These are phyloP conservation scores for Aix galericulata DNA, from an alignment of 2,113 vertebrate species.

Conservation along the genomic window DNA sequence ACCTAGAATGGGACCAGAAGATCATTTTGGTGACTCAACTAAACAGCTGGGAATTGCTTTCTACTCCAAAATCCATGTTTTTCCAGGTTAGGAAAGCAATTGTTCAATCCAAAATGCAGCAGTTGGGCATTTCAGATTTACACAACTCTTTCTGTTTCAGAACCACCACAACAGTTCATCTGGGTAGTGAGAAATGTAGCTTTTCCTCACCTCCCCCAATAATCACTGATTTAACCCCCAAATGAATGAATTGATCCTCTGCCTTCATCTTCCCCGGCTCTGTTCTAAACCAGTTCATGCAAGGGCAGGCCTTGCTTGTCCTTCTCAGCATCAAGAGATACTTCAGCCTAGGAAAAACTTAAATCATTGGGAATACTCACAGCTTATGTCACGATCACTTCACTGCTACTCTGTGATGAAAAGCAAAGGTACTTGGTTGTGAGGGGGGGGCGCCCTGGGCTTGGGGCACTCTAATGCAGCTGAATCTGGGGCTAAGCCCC, in stretches of 20 bases:
- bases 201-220: neutral
- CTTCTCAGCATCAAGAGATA: neutral
- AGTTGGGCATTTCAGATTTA: neutral
- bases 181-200: neutral
- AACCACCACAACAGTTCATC: neutral
- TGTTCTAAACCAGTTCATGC: neutral
- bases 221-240: neutral
- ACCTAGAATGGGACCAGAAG: neutral
- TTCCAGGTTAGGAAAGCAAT: neutral
- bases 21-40: neutral
- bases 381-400: neutral
- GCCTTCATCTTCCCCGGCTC: neutral
- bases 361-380: neutral
- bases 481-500: neutral
- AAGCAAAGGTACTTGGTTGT: neutral
- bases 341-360: neutral
- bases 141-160: neutral
- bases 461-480: neutral
- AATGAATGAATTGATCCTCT: neutral
- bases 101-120: neutral
- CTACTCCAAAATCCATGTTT: neutral
- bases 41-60: neutral
- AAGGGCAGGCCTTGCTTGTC: neutral
- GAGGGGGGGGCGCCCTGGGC: neutral
- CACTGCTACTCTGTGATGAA: neutral